Evolutionary conservation across 2,113 vertebrate genomes (phyloP).

Genomic region (Sebastes schlegelii): DNA sequence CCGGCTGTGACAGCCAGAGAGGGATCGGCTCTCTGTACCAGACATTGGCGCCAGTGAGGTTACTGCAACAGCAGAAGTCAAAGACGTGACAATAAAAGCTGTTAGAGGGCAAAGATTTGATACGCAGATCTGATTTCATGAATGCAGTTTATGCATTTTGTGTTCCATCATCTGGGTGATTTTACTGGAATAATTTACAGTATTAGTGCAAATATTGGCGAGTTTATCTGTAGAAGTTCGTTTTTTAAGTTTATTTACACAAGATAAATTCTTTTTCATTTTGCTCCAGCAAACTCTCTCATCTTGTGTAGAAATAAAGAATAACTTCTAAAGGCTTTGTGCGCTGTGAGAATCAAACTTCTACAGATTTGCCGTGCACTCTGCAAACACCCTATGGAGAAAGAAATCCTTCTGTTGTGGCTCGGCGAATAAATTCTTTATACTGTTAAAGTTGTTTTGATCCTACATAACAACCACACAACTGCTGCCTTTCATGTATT

Average conservation of each 20-base stretch:
- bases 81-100: constrained; percentile 36
- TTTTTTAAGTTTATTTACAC: constrained; percentile 7
- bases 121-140: constrained; percentile 15
- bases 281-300: background rate
- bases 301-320: constrained; percentile 2
- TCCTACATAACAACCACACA: constrained; percentile 12
- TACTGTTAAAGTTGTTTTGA: constrained; percentile 26
- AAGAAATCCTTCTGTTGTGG: constrained; percentile 29
- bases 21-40: constrained; percentile 51
- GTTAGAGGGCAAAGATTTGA: constrained; percentile 33
- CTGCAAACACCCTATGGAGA: constrained; percentile 23
- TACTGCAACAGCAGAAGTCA: constrained; percentile 27
- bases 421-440: constrained; percentile 25
- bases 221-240: background rate
- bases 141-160: constrained; percentile 10
- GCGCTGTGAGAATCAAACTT: constrained; percentile 17
- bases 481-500: constrained; percentile 27
- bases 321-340: constrained; percentile 17
- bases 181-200: background rate
- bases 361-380: background rate
- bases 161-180: background rate
- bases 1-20: constrained; percentile 59
- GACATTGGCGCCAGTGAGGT: constrained; percentile 38
- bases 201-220: background rate
- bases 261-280: background rate